phyloP scores from a whole-genome alignment of 37 sponge, comb jelly and placozoan genomes.

The Haliclona indistincta region DNA sequence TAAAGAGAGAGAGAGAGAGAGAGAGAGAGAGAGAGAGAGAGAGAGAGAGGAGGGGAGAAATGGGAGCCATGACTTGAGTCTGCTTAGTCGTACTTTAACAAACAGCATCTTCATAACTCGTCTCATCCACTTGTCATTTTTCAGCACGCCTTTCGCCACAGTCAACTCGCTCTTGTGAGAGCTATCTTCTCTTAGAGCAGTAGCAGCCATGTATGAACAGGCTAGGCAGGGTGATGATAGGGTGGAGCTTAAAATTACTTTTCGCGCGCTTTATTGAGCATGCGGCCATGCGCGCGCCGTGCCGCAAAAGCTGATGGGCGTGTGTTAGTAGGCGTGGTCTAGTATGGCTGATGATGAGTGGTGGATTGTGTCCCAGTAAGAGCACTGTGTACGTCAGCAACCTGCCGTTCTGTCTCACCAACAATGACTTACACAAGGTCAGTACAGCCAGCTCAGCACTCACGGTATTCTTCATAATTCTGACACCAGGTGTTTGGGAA shows the following conservation, averaged over 20 bases:
- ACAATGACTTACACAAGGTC: constrained; percentile 93
- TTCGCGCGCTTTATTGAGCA: too few relatives aligned
- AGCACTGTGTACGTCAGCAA: constrained; percentile 91
- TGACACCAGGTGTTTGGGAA: constrained; percentile 80
- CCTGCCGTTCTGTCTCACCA: constrained; percentile 87
- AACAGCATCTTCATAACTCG: too few relatives aligned
- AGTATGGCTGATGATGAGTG: constrained; percentile 66
- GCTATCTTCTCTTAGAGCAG: too few relatives aligned
- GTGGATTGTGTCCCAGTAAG: constrained; percentile 94
- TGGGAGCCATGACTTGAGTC: too few relatives aligned
- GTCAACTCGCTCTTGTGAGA: too few relatives aligned
- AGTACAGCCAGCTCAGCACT: background rate
- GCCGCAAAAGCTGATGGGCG: background rate
- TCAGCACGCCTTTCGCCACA: too few relatives aligned
- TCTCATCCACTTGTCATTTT: too few relatives aligned
- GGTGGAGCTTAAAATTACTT: too few relatives aligned
- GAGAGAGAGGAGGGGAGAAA: background rate
- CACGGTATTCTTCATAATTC: background rate
- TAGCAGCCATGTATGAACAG: too few relatives aligned
- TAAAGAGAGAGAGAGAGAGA: constrained; percentile 2
- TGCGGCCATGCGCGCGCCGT: too few relatives aligned
- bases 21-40: background rate
- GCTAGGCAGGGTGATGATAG: too few relatives aligned
- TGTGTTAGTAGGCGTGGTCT: background rate
- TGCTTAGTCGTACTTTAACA: too few relatives aligned